Evolutionary conservation across 2,888 invertebrate genomes (phyloP), one percentile per base, ranked within the genome.

Genomic region (Lottia gigantea): DNA sequence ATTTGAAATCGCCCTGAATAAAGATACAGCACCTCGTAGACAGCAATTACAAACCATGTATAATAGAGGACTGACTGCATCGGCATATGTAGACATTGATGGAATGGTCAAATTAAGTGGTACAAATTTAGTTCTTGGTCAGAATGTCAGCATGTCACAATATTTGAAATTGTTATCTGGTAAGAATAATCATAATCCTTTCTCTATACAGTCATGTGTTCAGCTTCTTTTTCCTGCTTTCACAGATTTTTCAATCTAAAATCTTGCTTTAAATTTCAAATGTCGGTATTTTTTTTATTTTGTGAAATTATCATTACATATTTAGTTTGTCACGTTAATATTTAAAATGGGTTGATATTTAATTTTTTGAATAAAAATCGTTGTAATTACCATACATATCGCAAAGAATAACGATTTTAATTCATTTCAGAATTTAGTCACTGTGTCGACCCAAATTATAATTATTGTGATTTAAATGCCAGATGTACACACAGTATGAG

Each of bases 391-490:
- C 8, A 40, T 8, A 40, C 40, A 11, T 40, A 8, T 40, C 40
- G n/a, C n/a, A n/a, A n/a, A n/a, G n/a, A 31, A 31, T 31, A 31
- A 31, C 40, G 7, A 40, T 40, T 31, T 40, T 11, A 11, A 6
- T 25, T 46, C n/a, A 26, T 64, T 46, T 23, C 76, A 77, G 77
- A 77, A 64, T 71, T 71, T 62, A 77, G 74, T 64, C 77, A 76
- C 45, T 77, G 77, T 45, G 69, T 76, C 26, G 73, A 73, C 64
- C 65, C 64, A 23, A 64, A 72, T 12, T 71, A 77, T 71, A 76
- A 77, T 68, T 75, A 76, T 64, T 78, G 78, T 67, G 71, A 71
- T 72, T 31, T 26, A 26, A 72, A 71, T 66, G 78, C 78, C 4
- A 45, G 67, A 25, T 78, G 78, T 64, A 68, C 68, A 0, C 71